phyloP scores from a whole-genome alignment of 2,888 invertebrate species.

The Standfussiana lucernea region DNA sequence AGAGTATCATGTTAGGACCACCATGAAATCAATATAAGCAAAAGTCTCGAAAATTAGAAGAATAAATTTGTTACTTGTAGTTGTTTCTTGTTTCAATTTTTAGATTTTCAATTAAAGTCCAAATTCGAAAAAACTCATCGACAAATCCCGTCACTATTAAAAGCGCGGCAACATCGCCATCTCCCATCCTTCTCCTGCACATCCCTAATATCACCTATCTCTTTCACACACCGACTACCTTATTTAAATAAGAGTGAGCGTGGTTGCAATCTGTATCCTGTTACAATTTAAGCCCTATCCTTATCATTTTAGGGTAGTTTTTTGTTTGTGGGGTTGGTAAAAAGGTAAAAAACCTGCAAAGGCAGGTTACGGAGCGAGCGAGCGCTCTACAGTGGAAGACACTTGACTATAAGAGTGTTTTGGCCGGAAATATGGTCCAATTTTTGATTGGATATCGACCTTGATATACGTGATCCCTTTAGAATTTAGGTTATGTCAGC shows the following conservation, averaged over 20 bases:
- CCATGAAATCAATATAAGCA: constrained; percentile 6
- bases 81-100: not conserved
- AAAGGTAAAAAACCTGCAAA: constrained; percentile 82
- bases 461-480: constrained; percentile 68
- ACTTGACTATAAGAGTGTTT: constrained; percentile 83
- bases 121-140: constrained; percentile 65
- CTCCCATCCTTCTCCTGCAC: constrained; percentile 79
- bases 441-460: constrained; percentile 76
- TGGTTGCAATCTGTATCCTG: constrained; percentile 73
- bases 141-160: constrained; percentile 78
- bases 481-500: constrained; percentile 60
- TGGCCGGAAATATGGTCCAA: constrained; percentile 84
- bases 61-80: not conserved
- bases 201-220: constrained; percentile 78
- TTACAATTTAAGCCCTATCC: constrained; percentile 75
- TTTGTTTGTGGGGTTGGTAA: constrained; percentile 65
- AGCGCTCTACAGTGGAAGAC: constrained; percentile 80
- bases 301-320: constrained; percentile 71
- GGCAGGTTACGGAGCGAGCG: constrained; percentile 82
- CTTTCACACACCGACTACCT: constrained; percentile 86
- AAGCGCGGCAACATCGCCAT: constrained; percentile 85
- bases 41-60: not conserved
- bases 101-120: constrained; percentile 26
- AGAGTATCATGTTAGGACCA: constrained; percentile 1
- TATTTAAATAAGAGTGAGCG: constrained; percentile 89